Base-by-base conservation (phyloP, 2,888 invertebrate genomes). In the Aplocera efformata region DNA sequence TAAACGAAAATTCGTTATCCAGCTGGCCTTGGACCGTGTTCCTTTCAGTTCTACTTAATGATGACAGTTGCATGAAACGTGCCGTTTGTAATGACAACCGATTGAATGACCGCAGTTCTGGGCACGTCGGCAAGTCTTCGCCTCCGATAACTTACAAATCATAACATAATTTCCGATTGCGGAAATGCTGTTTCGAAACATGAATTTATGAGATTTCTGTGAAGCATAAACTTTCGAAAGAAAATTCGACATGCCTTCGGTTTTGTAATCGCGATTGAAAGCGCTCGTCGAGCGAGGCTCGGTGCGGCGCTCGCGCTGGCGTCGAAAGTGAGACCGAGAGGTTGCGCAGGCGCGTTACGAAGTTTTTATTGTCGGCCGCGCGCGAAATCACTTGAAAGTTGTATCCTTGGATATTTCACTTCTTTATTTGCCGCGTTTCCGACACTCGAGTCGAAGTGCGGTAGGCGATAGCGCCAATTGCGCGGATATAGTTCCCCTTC, bases 321-420 rank as follows among this genome's bases (percentile, higher is more conserved):
- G 82, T 83, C 80, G 84, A 84, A 82, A 84, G 85, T 82, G 74
- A 82, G 78, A 78, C 80, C 78, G 83, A 78, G 83, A 81, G 77
- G 84, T 86, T 85, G 88, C 88, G 84, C 84, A 84, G 81, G 68
- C 81, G 74, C 70, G 72, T 83, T 82, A 82, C 85, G 80, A 81
- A 85, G 85, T 86, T 88, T 84, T 88, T 85, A 84, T 80, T 81
- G 84, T 83, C 80, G 82, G 81, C 79, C 69, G 82, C 81, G 82
- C 84, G 84, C 84, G 88, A 88, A 86, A 86, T 88, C 85, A 82
- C 80, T 88, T 81, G 88, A 88, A 88, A 86, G 86, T 86, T 80
- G 80, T 79, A 79, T 86, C 85, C 88, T 88, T 88, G 86, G 82
- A 75, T 85, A 82, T 84, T 86, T 86, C 82, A 85, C 80, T 85